Percentiles rank a stretch among this genome's conserved stretches.
Conservation (phyloP, 2,113 vertebrate species). For the Anser brachyrhynchus region DNA sequence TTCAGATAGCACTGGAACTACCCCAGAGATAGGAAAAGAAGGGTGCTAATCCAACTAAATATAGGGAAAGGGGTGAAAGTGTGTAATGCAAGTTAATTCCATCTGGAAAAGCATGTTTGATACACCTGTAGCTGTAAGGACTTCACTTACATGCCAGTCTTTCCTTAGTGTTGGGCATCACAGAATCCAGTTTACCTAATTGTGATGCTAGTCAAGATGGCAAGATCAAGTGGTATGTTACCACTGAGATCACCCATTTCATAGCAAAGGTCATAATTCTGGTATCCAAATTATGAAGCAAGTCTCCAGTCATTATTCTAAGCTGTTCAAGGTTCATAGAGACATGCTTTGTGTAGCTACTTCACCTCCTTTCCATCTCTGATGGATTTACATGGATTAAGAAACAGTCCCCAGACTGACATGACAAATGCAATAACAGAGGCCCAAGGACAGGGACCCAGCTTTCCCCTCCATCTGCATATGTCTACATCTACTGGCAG, state of each 20-base stretch:
- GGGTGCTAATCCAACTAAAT: conserved; percentile 19
- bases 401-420: neutral
- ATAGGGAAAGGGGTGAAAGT: neutral
- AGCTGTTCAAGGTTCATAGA: neutral
- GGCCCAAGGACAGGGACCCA: neutral
- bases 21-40: neutral
- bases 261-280: neutral
- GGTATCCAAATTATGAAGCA: neutral
- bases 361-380: neutral
- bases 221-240: neutral
- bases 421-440: neutral
- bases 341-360: neutral
- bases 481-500: neutral
- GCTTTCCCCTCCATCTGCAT: neutral
- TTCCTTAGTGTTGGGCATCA: fast-evolving
- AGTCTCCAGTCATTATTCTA: neutral
- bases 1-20: conserved; percentile 43
- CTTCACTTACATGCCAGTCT: neutral
- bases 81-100: neutral
- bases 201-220: neutral
- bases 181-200: neutral
- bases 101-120: neutral
- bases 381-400: neutral
- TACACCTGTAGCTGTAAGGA: neutral
- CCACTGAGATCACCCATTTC: neutral